These are phyloP conservation scores for Thinocorus orbignyianus DNA, from an alignment of 2,113 vertebrate species.

Conservation along the genomic window DNA sequence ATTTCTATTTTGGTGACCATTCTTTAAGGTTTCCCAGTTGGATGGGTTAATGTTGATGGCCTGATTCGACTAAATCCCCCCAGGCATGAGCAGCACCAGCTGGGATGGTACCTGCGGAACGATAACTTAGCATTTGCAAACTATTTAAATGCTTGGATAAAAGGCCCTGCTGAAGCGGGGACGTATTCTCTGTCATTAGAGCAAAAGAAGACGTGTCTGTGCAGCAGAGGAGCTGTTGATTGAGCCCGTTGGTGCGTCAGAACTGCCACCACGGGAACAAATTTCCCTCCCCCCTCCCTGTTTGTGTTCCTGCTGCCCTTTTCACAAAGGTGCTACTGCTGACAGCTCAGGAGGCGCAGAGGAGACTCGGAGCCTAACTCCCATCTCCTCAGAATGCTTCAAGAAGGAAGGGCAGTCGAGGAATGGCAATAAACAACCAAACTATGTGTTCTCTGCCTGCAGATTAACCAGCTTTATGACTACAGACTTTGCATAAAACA, in stretches of 20 bases:
- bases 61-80: neutral
- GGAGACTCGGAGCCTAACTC: neutral
- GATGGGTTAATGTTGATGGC: neutral
- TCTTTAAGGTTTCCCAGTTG: neutral
- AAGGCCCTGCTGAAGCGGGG: neutral
- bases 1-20: neutral
- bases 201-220: neutral
- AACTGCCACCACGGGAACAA: neutral
- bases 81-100: fast-evolving
- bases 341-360: neutral
- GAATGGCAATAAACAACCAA: slow-evolving; percentile 5
- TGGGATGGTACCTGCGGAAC: neutral
- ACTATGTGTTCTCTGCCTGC: neutral
- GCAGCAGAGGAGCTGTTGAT: neutral
- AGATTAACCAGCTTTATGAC: neutral
- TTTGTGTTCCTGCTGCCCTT: neutral
- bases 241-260: neutral
- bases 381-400: neutral
- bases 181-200: neutral
- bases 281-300: neutral
- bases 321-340: neutral
- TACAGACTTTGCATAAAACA: neutral
- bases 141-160: neutral
- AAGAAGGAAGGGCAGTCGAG: neutral
- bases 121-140: neutral